phyloP scores from a whole-genome alignment of 2,888 invertebrate genomes.

The Creontiades dilutus region DNA sequence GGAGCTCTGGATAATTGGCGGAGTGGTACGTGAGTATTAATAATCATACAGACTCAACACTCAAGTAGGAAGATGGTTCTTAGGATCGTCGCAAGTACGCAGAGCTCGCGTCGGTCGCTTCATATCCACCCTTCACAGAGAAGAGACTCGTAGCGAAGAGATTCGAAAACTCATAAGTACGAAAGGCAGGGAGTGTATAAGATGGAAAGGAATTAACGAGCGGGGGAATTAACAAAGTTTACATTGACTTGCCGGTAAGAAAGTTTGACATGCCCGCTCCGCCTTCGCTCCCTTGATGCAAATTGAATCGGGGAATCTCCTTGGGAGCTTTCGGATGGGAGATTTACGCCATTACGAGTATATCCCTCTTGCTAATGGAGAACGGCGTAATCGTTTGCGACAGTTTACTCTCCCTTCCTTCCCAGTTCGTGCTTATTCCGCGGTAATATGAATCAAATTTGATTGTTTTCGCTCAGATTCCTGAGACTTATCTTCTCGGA shows the following conservation, averaged over 20 bases:
- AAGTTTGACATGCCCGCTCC: constrained; percentile 71
- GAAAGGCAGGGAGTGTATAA: constrained; percentile 45
- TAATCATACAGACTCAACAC: constrained; percentile 75
- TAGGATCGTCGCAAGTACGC: neutral
- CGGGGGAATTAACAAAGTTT: constrained; percentile 75
- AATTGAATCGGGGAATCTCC: constrained; percentile 71
- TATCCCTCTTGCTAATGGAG: constrained; percentile 52
- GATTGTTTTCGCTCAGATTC: neutral
- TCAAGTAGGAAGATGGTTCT: constrained; percentile 39
- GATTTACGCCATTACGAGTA: constrained; percentile 69
- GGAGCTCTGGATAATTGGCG: constrained; percentile 61
- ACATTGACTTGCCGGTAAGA: constrained; percentile 71
- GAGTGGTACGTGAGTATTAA: constrained; percentile 75
- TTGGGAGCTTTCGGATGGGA: constrained; percentile 63
- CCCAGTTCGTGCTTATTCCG: neutral
- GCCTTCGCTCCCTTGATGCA: constrained; percentile 67
- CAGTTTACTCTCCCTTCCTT: constrained; percentile 35
- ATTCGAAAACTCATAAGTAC: constrained; percentile 75
- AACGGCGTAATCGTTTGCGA: constrained; percentile 62
- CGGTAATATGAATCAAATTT: neutral
- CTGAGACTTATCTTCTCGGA: no score
- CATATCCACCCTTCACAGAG: neutral
- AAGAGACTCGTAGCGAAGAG: constrained; percentile 19
- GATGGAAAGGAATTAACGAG: constrained; percentile 73
- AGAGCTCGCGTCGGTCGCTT: constrained; percentile 40